A percentile compares a stretch with the other conserved stretches of the same genome.
Evolutionary conservation across 1,140 invertebrate species (phyloP).

Genomic region (Leptonema lineaticorne): DNA sequence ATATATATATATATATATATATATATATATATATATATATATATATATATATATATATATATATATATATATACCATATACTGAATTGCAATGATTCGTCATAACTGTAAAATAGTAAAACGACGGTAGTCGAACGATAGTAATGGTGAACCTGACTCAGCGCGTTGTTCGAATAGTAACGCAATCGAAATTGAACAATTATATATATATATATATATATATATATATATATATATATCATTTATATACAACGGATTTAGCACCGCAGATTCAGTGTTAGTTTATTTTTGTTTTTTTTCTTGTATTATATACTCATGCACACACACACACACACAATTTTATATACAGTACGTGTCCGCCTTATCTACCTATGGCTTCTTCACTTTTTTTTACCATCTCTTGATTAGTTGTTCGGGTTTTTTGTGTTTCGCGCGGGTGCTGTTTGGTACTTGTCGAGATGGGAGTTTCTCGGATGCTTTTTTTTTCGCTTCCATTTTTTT

Average conservation of each 20-base stretch:
- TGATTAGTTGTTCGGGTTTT: conserved; percentile 27
- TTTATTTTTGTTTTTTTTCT: conserved; percentile 30
- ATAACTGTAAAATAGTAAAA: too few relatives aligned
- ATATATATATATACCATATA: too few relatives aligned
- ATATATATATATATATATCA: not conserved
- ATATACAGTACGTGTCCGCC: conserved; percentile 10
- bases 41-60: too few relatives aligned
- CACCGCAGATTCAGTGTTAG: conserved; percentile 7
- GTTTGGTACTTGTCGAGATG: conserved; percentile 23
- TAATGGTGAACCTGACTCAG: conserved; percentile 8
- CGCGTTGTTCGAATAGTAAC: not conserved
- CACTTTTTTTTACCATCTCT: conserved; percentile 25
- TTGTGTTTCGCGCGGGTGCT: conserved; percentile 27
- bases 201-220: not conserved
- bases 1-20: too few relatives aligned
- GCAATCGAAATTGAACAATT: not conserved
- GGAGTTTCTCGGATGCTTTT: conserved; percentile 1
- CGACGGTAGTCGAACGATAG: too few relatives aligned
- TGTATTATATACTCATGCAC: too few relatives aligned
- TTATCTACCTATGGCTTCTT: conserved; percentile 30
- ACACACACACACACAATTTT: too few relatives aligned
- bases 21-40: too few relatives aligned
- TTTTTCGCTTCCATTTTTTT: too few relatives aligned
- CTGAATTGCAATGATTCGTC: too few relatives aligned
- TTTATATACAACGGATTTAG: not conserved